Evolutionary conservation across 2,888 invertebrate species (phyloP), one percentile per base, ranked within the genome.

Genomic region (Atethmia centrago): DNA sequence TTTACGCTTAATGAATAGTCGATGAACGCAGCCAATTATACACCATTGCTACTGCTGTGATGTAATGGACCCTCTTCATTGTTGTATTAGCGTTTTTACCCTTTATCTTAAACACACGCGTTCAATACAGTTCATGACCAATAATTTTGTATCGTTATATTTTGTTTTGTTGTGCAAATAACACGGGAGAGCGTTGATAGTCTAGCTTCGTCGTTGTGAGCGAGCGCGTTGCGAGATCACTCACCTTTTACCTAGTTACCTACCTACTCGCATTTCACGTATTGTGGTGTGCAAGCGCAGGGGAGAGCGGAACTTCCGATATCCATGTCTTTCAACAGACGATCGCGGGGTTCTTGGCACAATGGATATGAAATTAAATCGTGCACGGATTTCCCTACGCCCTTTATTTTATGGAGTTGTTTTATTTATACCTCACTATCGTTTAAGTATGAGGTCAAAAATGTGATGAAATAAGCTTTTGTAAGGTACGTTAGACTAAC

Each of bases 191-290:
- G 62, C 77, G 71, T 74, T 68, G 74, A 82, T 81, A 79, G 65
- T 67, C 56, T 80, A 71, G 74, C 49, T 42, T 72, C 69, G 67
- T 53, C 73, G 71, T 66, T 64, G 63, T 80, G 75, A 65, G 69
- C 28, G 51, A 73, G 62, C 68, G 72, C 79, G 79, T 78, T 83
- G 83, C 71, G 86, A 88, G 91, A 88, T 86, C 91, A 90, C 88
- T 92, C 91, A 92, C 91, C 92, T 92, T 88, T 92, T 89, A 90
- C 92, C 92, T 84, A 92, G 88, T 91, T 91, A 91, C 89, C 89
- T 88, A 89, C 78, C 90, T 88, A 85, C 86, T 90, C 85, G 85
- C 87, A 88, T 88, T 89, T 88, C 88, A 87, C 85, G 84, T 88
- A 86, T 84, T 88, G 82, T 85, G 70, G 74, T 74, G 76, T 71